Base-by-base conservation (phyloP, 53 echinoderm and acorn worm species). In the Arbacia lixula region DNA sequence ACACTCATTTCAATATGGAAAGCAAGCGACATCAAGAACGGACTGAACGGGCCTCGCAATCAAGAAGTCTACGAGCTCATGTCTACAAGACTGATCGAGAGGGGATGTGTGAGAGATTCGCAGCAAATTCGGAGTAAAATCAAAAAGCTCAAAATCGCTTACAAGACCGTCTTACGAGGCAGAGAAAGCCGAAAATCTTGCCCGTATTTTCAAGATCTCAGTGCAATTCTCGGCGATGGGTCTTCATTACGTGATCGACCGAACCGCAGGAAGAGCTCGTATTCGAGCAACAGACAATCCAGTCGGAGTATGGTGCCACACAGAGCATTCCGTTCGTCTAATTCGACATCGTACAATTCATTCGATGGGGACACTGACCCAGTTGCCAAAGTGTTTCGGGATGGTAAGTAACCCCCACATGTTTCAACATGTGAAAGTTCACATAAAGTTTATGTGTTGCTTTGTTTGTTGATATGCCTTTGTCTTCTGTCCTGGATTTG, bases 111-210 rank as follows among this genome's bases (percentile, higher is more conserved):
- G 17, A 36, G 82, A 52, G 82, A 81, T 46, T 81, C 82, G 1
- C 82, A 81, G 62, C 82, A 81, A 49, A 81, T 81, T 81, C 82
- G 82, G 20, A 81, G 82, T 64, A 81, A 81, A 30, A 81, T 81
- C 14, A 81, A 81, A 49, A 81, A 81, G 64, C 82, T 81, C 3
- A 81, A 81, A 81, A 81, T 81, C 21, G 82, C 82, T 26, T 81
- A 81, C 65, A 81, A 81, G 50, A 81, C 62, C 63, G 82, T 81
- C 1, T 81, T 81, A 64, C 82, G 82, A 37, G 82, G 82, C 34
- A 62, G 82, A 42, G 82, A 81, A 20, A 81, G 82, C 35, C 82
- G 64, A 42, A 81, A 81, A 63, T 81, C 82, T 81, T 81, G 82
- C 65, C 82, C 82, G 33, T 81, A 81, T 64, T 81, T 81, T 81